These are phyloP conservation scores for Eriocheir sinensis DNA, from an alignment of 1,140 invertebrate species.

Conservation along the genomic window DNA sequence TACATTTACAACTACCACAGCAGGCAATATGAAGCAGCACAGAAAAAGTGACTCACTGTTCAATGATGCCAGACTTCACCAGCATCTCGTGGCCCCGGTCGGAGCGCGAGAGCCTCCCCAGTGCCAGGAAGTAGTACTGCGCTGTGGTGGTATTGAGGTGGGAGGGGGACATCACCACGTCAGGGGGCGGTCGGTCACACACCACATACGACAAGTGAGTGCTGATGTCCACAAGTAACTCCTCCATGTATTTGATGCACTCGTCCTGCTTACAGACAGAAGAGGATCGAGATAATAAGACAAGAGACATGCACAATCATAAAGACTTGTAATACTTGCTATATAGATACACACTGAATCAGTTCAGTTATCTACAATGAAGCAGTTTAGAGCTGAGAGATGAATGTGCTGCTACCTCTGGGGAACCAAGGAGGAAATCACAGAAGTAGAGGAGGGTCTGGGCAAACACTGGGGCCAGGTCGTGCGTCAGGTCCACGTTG, in stretches of 20 bases:
- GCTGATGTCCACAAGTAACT: slow-evolving; percentile 91
- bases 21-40: not conserved
- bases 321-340: too few relatives aligned
- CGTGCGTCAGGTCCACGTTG: slow-evolving; percentile 86
- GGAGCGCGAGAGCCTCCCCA: slow-evolving; percentile 91
- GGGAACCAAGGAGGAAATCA: slow-evolving; percentile 87
- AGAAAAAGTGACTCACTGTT: slow-evolving; percentile 84
- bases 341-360: too few relatives aligned
- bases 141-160: slow-evolving; percentile 93
- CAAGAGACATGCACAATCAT: too few relatives aligned
- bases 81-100: slow-evolving; percentile 88
- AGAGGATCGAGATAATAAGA: too few relatives aligned
- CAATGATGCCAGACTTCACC: slow-evolving; percentile 89
- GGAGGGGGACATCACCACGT: slow-evolving; percentile 93
- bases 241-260: slow-evolving; percentile 85
- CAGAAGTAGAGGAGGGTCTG: slow-evolving; percentile 89
- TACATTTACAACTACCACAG: not conserved
- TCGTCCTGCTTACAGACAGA: slow-evolving; percentile 81
- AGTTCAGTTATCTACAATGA: too few relatives aligned
- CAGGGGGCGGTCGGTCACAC: slow-evolving; percentile 89
- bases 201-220: slow-evolving; percentile 89
- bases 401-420: slow-evolving; percentile 82
- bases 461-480: slow-evolving; percentile 85
- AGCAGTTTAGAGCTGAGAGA: not conserved
- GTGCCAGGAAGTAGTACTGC: slow-evolving; percentile 96